These are phyloP conservation scores for Corapipo altera DNA, from an alignment of 2,113 vertebrate species.

Conservation along the genomic window DNA sequence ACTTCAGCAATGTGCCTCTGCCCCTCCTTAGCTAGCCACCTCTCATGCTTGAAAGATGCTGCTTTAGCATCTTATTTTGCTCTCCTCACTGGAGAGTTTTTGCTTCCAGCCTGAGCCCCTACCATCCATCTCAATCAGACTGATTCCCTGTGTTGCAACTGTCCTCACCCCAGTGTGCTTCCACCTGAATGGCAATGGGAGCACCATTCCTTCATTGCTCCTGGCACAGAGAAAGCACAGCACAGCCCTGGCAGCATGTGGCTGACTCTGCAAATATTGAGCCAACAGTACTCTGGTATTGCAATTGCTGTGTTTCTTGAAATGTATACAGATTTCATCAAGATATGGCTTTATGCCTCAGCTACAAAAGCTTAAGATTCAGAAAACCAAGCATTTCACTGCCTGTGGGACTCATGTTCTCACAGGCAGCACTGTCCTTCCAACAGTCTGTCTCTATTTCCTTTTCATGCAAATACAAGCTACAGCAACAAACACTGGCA, in stretches of 20 bases:
- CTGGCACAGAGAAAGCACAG: not conserved
- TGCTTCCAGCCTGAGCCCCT: not conserved
- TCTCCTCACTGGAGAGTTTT: not conserved
- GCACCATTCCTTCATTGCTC: not conserved
- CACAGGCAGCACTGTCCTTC: not conserved
- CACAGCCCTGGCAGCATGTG: not conserved
- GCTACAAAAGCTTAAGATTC: not conserved
- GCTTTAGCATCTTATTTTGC: not conserved
- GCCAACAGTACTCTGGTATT: not conserved
- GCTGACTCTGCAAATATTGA: not conserved
- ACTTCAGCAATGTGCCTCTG: not conserved
- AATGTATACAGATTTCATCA: not conserved
- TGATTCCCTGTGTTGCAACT: not conserved
- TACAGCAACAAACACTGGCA: not conserved
- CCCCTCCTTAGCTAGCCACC: not conserved
- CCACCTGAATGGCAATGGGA: not conserved
- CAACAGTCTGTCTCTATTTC: not conserved
- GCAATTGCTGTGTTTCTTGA: not conserved
- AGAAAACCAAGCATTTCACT: rapidly evolving
- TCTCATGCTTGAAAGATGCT: not conserved
- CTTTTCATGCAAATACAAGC: not conserved
- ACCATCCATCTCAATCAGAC: not conserved
- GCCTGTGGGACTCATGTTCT: not conserved
- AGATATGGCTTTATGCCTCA: not conserved
- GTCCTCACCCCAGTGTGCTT: not conserved